A percentile compares a stretch with the other conserved stretches of the same genome.
These are phyloP conservation scores for Bellardia bayeri DNA, from an alignment of 2,888 invertebrate genomes.

Conservation along the genomic window DNA sequence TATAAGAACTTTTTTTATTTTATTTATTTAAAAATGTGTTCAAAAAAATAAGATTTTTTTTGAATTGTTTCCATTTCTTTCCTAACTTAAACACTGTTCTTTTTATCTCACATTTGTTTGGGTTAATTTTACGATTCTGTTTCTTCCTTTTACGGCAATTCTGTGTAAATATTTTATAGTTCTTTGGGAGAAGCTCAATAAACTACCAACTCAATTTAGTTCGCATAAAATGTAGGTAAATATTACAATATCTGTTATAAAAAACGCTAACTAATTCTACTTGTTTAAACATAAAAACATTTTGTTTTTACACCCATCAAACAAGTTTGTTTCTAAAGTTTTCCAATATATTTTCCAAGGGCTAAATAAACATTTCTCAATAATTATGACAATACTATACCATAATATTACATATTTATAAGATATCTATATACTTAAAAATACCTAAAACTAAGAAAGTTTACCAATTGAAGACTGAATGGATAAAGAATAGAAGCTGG, in stretches of 20 bases:
- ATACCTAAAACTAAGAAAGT: background rate
- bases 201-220: background rate
- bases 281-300: constrained; percentile 10
- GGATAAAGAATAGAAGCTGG: background rate
- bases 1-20: no score
- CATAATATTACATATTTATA: constrained; percentile 26
- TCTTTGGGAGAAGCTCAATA: constrained; percentile 53
- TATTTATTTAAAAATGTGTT: no score
- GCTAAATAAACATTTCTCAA: background rate
- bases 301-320: background rate
- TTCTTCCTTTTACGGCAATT: constrained; percentile 4
- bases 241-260: background rate
- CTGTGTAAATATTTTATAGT: constrained; percentile 50
- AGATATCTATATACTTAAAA: constrained; percentile 24
- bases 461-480: background rate
- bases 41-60: no score
- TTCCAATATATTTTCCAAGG: background rate
- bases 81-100: background rate
- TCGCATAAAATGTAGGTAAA: constrained; percentile 54
- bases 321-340: background rate
- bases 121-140: constrained; percentile 23
- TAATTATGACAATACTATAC: constrained; percentile 50
- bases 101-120: background rate
- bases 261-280: background rate
- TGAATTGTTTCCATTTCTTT: no score